Evolutionary conservation across 1,140 invertebrate genomes (phyloP).

Genomic region (Trinorchestia longiramus): DNA sequence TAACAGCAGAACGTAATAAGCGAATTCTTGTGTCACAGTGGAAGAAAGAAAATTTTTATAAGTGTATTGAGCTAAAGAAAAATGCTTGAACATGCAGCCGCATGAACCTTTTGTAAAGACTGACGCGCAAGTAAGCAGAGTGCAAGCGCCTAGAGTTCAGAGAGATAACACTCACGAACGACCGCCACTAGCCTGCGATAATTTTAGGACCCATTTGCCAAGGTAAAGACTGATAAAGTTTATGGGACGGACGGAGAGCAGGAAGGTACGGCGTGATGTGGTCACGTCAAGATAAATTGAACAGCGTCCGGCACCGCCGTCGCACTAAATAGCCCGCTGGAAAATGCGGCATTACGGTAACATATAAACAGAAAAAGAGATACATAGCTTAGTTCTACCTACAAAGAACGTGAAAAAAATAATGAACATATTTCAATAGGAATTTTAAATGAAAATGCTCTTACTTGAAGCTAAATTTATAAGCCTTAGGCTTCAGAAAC

Average conservation of each 20-base stretch:
- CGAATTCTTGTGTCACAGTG: too few species aligned
- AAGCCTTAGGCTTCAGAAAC: too few species aligned
- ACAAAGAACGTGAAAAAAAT: too few species aligned
- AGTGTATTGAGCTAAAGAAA: not conserved
- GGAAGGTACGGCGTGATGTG: not conserved
- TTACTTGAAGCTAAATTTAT: too few species aligned
- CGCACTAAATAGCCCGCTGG: not conserved
- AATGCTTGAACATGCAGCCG: not conserved
- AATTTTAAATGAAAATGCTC: too few species aligned
- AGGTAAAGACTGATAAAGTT: constrained; percentile 1
- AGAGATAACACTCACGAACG: not conserved
- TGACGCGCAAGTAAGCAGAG: not conserved
- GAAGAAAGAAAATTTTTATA: too few species aligned
- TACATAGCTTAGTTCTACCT: too few species aligned
- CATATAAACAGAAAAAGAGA: too few species aligned
- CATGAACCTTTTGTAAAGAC: not conserved
- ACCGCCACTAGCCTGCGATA: not conserved
- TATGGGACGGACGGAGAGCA: not conserved
- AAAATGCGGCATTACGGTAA: not conserved
- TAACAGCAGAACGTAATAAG: too few species aligned
- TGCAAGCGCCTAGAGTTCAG: not conserved
- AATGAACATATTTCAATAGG: too few species aligned
- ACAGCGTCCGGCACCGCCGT: not conserved
- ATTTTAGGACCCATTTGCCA: not conserved
- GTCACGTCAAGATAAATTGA: not conserved